Base-by-base conservation (phyloP, 37 sponge, comb jelly and placozoan genomes). In the Cliona cf. orientalis region DNA sequence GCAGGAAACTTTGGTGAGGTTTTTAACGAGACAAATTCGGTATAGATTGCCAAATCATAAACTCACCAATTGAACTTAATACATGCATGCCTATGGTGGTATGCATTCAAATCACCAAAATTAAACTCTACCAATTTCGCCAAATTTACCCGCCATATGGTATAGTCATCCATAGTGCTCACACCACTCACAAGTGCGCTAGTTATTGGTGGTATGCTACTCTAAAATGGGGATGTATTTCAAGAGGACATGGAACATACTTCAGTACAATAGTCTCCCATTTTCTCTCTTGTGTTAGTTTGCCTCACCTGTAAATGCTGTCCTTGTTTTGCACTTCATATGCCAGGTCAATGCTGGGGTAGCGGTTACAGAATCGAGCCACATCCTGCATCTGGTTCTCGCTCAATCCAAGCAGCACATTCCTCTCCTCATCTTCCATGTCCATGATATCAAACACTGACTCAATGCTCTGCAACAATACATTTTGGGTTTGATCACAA, bases 381-480 rank as follows among this genome's bases (percentile, higher is more conserved):
- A 99, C 93, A 82, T 99, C 99, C 87, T 88, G 88, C 93, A 97
- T 95, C 72, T 99, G 95, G 36, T 71, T 38, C 49, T 99, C 97
- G 36, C 85, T 71, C 26, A 99, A 70, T 17, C 81, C 42, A n/a
- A 99, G 80, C 28, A 99, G 83, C 53, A 44, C 55, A 41, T 87
- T 91, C 40, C 99, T 82, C 11, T 85, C 85, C 39, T 78, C 91
- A 76, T 99, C 99, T 56, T 99, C 99, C 91, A 99, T 90, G 45
- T 99, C 99, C 91, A 99, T 96, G 21, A 99, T 67, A 67, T 99
- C 99, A 93, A 94, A 96, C 69, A 99, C 92, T 41, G 91, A 91
- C 70, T 99, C 99, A 23, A 99, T 74, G 3, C 71, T 80, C 90
- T 92, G 46, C 36, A 69, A 42, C 26, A 77, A 1, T 26, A 2